Base-by-base conservation (phyloP, 1,140 invertebrate species). In the Drosophila bipectinata region DNA sequence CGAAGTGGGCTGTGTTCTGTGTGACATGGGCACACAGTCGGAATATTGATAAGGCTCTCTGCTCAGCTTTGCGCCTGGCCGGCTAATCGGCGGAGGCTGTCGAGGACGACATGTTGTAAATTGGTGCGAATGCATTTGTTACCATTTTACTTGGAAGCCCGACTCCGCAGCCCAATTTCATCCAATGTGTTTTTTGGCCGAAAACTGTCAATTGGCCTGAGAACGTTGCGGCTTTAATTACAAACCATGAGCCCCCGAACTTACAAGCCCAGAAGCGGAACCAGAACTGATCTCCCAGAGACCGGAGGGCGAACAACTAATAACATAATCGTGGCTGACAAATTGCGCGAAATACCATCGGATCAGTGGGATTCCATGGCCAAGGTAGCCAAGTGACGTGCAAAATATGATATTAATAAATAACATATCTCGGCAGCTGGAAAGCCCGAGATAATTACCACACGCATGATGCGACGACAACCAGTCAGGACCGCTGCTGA, bases 71-170 rank as follows among this genome's bases (percentile, higher is more conserved):
- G 12, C 26, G 45, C 26, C 68, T 72, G 37, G 32, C 41, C 28
- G 37, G 44, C 59, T 87, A 76, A 81, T 78, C 62, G 64, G 12
- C 44, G 34, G 15, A 64, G 14, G 39, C 21, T 60, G 39, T 18
- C 30, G 54, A 57, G 15, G 54, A 30, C 39, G 55, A 72, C 26
- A 67, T 60, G 55, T 76, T 83, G 76, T 82, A 64, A 76, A 72
- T 77, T 85, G 81, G 78, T 85, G 83, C 78, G 72, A 88, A 82
- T 88, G 78, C 64, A 76, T 82, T 87, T 85, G 79, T 85, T 77
- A 77, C 66, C 66, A 82, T 77, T 85, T 77, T 54, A 26, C 48
- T 45, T 14, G 41, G 14, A 24, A 49, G 18, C 24, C 26, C 26
- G 9, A 26, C 14, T 28, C 26, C 26, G 5, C 48, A 37, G 62